Evolutionary conservation across 2,113 vertebrate species (phyloP).

Genomic region (Epinephelus cyanopodus): DNA sequence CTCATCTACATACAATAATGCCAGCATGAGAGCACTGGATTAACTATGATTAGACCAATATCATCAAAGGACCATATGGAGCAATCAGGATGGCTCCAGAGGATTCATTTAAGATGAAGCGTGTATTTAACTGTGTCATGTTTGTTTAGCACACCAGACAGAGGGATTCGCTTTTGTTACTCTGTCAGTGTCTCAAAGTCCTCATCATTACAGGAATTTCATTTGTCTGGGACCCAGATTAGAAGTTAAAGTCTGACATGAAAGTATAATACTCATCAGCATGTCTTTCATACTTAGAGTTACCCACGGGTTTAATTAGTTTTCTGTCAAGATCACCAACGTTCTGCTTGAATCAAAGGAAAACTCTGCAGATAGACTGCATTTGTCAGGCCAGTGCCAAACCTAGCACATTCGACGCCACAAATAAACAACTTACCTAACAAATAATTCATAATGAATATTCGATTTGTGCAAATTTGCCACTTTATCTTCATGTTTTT

Average conservation of each 20-base stretch:
- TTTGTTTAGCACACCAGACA: not conserved
- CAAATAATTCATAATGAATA: too few relatives aligned
- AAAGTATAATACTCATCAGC: not conserved
- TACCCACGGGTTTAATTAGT: not conserved
- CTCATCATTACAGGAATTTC: conserved; percentile 20
- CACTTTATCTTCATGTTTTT: too few relatives aligned
- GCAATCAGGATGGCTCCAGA: not conserved
- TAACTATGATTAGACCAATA: conserved; percentile 2
- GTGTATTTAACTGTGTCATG: not conserved
- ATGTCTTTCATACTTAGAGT: not conserved
- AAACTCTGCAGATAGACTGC: not conserved
- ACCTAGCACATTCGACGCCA: too few relatives aligned
- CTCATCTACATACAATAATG: conserved; percentile 21
- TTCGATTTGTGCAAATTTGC: too few relatives aligned
- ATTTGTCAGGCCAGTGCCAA: not conserved
- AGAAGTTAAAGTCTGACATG: not conserved
- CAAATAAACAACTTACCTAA: too few relatives aligned
- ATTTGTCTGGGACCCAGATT: conserved; percentile 5
- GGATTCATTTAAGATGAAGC: not conserved
- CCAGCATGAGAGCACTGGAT: conserved; percentile 7
- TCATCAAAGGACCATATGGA: not conserved
- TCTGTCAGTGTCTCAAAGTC: not conserved
- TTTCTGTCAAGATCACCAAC: not conserved
- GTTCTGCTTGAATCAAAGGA: not conserved
- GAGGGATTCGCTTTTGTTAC: not conserved